Percentiles rank a stretch among this genome's conserved stretches.
Evolutionary conservation across 2,113 vertebrate genomes (phyloP).

Genomic region (Silurus glanis): DNA sequence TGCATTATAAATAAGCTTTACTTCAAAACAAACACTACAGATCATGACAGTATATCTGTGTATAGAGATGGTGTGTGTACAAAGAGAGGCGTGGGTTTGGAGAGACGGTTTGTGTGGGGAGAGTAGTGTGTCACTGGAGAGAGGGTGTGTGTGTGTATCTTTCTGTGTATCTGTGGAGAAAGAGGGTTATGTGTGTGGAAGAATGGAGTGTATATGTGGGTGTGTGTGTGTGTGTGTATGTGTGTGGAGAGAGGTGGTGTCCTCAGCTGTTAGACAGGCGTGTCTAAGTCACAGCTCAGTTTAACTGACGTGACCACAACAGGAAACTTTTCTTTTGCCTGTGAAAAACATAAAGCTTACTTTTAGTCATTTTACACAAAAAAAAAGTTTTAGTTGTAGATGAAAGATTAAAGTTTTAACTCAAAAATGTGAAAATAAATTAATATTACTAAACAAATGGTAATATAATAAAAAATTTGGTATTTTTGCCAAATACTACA

Average conservation of each 20-base stretch:
- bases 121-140: not conserved
- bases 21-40: not conserved
- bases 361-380: not conserved
- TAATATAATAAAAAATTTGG: too few relatives aligned
- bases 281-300: not conserved
- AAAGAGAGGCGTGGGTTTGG: not conserved
- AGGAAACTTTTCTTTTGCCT: conserved; percentile 5
- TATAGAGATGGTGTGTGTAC: not conserved
- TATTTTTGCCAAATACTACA: too few relatives aligned
- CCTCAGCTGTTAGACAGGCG: not conserved
- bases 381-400: too few relatives aligned
- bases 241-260: not conserved
- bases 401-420: too few relatives aligned
- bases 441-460: too few relatives aligned
- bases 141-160: not conserved
- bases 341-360: not conserved
- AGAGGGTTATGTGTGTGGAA: not conserved
- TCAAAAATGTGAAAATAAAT: too few relatives aligned
- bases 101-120: not conserved
- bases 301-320: conserved; percentile 29
- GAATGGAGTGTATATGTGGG: not conserved
- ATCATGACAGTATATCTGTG: not conserved
- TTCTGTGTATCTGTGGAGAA: not conserved
- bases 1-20: not conserved
- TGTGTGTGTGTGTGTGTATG: not conserved